Base-by-base conservation (phyloP, 2,888 invertebrate species). In the Nemoura dubitans region DNA sequence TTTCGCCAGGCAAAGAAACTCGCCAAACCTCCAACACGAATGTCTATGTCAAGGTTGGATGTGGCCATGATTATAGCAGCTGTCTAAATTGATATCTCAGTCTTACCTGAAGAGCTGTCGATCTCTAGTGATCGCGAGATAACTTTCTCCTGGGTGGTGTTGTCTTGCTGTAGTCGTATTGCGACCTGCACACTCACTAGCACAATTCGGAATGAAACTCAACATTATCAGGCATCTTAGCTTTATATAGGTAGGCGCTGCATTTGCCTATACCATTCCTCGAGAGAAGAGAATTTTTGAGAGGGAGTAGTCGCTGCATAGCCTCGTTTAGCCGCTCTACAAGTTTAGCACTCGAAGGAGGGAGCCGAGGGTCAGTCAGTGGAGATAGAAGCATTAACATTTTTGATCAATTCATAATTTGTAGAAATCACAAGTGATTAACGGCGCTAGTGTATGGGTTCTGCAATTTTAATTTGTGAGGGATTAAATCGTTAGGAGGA, bases 171-270 rank as follows among this genome's bases (percentile, higher is more conserved):
- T 36, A 14, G 59, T 59, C 59, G n/a, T 10, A 26, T 1, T 78
- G 26, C 5, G 3, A 81, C 81, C 81, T 81, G 29, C 28, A n/a
- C 30, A 81, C 29, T 81, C 81, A 81, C 81, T 81, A 6, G 30
- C 81, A 78, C 78, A 78, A 78, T 27, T 25, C 28, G 29, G 81
- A 81, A 81, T 81, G 81, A 81, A 81, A 81, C 81, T 81, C 78
- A 78, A 81, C 29, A 6, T 81, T 29, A 28, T n/a, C 81, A 81
- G 28, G 0, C 28, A 14, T 30, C 81, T 30, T 10, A 14, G 14
- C 30, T 30, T 81, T 81, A 81, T 81, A 81, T 81, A 81, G n/a
- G 28, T 21, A 76, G 10, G 27, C 78, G 27, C 78, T 25, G 27
- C 78, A 78, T 10, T 28, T 27, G 78, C 78, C 1, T 1, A 2